Evolutionary conservation across 2,113 vertebrate genomes (phyloP).

Genomic region (Microcebus ravelobensis): DNA sequence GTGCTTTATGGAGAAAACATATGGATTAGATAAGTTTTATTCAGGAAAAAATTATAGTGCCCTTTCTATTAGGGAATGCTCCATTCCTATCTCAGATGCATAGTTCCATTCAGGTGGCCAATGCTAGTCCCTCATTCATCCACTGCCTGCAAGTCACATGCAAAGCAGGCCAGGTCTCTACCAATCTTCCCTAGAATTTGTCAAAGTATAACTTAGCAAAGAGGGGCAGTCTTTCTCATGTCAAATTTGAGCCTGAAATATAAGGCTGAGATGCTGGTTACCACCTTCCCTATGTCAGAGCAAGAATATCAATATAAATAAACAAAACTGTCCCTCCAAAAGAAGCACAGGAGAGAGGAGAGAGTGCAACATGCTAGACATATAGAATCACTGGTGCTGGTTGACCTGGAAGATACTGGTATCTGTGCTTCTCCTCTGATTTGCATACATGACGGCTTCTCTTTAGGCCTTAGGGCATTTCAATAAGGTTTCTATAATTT

Average conservation of each 20-base stretch:
- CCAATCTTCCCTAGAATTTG: background rate
- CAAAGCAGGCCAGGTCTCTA: background rate
- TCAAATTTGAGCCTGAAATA: background rate
- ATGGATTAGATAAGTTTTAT: background rate
- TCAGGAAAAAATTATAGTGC: background rate
- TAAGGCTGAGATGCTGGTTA: background rate
- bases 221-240: background rate
- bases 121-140: background rate
- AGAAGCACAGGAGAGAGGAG: background rate
- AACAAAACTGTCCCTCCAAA: background rate
- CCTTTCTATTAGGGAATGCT: background rate
- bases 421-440: background rate
- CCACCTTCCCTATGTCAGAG: background rate
- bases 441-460: background rate
- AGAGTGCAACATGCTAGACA: background rate
- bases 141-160: background rate
- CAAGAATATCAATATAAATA: background rate
- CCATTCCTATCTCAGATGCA: background rate
- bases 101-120: background rate
- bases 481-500: constrained; percentile 10
- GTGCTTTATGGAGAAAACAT: background rate
- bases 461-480: background rate
- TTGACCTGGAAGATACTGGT: background rate
- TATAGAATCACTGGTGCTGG: background rate
- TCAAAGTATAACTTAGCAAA: background rate